These are phyloP conservation scores for Serrognathus titanus DNA, from an alignment of 2,888 invertebrate species.

Conservation along the genomic window DNA sequence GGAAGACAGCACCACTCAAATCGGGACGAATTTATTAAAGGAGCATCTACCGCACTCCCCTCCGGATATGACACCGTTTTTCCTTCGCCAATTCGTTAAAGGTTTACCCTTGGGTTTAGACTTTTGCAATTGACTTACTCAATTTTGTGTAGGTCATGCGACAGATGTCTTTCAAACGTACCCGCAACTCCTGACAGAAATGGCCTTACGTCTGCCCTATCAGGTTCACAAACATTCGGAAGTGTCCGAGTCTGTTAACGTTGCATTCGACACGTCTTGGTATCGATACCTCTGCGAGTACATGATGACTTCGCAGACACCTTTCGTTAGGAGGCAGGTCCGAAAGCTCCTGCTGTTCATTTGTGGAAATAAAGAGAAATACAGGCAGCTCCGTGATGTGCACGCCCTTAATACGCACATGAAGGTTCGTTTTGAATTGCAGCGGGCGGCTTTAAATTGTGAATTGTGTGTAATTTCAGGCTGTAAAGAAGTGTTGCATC, in stretches of 20 bases:
- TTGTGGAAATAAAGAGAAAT: conserved; percentile 94
- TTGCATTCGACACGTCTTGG: conserved; percentile 64
- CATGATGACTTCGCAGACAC: conserved; percentile 93
- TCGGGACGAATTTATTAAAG: conserved; percentile 72
- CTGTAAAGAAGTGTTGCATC: conserved; percentile 54
- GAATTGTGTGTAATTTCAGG: conserved; percentile 35
- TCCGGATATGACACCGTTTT: conserved; percentile 95
- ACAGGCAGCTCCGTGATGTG: conserved; percentile 88
- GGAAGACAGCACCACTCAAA: conserved; percentile 33
- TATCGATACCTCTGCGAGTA: conserved; percentile 84
- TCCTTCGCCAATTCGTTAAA: conserved; percentile 88
- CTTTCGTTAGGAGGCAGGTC: conserved; percentile 82
- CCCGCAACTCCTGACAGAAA: conserved; percentile 91
- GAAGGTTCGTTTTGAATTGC: conserved; percentile 50
- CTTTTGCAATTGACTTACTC: not conserved
- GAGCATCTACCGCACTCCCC: conserved; percentile 76
- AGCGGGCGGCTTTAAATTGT: not conserved
- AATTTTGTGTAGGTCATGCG: conserved; percentile 63
- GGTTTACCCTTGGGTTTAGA: conserved; percentile 38
- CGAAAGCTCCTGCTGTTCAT: conserved; percentile 88
- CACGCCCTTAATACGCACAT: conserved; percentile 90
- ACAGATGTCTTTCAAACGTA: conserved; percentile 92
- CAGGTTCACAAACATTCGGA: conserved; percentile 82
- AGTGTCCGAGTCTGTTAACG: conserved; percentile 48
- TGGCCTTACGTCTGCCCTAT: conserved; percentile 89